A percentile compares a stretch with the other conserved stretches of the same genome.
phyloP scores from a whole-genome alignment of 2,888 invertebrate genomes.

The Schrankia costaestrigalis region DNA sequence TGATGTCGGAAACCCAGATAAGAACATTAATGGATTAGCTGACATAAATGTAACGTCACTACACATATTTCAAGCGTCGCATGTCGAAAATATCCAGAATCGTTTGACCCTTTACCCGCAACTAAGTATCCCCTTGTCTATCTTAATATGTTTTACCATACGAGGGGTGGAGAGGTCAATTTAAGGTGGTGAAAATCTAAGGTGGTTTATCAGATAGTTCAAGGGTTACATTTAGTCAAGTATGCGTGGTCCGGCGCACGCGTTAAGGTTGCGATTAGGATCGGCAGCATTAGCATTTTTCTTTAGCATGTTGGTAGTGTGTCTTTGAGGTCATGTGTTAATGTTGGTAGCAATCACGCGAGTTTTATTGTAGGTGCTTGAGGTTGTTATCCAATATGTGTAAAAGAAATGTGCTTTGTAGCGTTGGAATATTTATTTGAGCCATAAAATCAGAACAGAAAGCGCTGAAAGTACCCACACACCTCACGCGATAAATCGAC shows the following conservation, averaged over 20 bases:
- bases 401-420: slow-evolving; percentile 8
- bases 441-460: too few species aligned
- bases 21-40: slow-evolving; percentile 78
- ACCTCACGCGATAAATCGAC: too few species aligned
- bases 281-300: slow-evolving; percentile 73
- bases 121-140: background rate
- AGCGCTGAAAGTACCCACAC: too few species aligned
- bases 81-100: slow-evolving; percentile 50
- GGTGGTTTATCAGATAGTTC: slow-evolving; percentile 71
- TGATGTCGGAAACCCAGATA: slow-evolving; percentile 77
- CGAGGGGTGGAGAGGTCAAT: slow-evolving; percentile 30
- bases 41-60: slow-evolving; percentile 79
- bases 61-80: slow-evolving; percentile 76
- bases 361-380: slow-evolving; percentile 32
- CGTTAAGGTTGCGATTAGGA: slow-evolving; percentile 64
- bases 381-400: slow-evolving; percentile 10
- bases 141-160: background rate
- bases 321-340: slow-evolving; percentile 75
- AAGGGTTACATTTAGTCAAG: slow-evolving; percentile 72
- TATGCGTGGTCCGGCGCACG: slow-evolving; percentile 75
- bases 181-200: slow-evolving; percentile 41
- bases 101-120: slow-evolving; percentile 30
- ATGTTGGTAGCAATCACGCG: slow-evolving; percentile 56
- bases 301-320: slow-evolving; percentile 54
- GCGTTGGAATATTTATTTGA: slow-evolving; percentile 8